Percentiles rank a stretch among this genome's conserved stretches.
phyloP scores from a whole-genome alignment of 37 sponge, comb jelly and placozoan species.

The Amphimedon queenslandica region DNA sequence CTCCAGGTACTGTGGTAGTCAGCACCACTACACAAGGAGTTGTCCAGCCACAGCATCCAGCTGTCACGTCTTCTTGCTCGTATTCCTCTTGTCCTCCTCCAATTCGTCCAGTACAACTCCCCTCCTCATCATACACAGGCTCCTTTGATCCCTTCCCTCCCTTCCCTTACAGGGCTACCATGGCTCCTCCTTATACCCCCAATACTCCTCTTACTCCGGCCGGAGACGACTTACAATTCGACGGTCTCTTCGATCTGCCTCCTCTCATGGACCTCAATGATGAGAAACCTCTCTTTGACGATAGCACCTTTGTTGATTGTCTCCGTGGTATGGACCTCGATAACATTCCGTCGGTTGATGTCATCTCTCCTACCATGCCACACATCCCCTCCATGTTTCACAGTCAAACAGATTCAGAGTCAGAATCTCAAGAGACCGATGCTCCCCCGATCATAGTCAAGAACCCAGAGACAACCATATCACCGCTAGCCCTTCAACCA shows the following conservation, averaged over 20 bases:
- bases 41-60: not conserved
- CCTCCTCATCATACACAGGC: not conserved
- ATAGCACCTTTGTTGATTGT: constrained; percentile 22
- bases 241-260: constrained; percentile 33
- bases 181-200: not conserved
- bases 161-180: not conserved
- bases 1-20: not conserved
- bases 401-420: not conserved
- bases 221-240: not conserved
- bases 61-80: not conserved
- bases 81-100: not conserved
- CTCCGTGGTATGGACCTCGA: constrained; percentile 43
- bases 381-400: not conserved
- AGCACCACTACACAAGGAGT: not conserved
- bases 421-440: not conserved
- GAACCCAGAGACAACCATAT: not conserved
- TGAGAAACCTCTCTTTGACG: constrained; percentile 25
- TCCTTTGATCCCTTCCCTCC: not conserved
- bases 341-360: not conserved
- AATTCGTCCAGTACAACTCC: not conserved
- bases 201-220: not conserved
- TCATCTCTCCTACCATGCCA: constrained; percentile 2
- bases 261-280: constrained; percentile 16
- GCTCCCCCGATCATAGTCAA: not conserved
- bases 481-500: not conserved